Evolutionary conservation across 2,888 invertebrate species (phyloP).

Genomic region (Cloeon dipterum): DNA sequence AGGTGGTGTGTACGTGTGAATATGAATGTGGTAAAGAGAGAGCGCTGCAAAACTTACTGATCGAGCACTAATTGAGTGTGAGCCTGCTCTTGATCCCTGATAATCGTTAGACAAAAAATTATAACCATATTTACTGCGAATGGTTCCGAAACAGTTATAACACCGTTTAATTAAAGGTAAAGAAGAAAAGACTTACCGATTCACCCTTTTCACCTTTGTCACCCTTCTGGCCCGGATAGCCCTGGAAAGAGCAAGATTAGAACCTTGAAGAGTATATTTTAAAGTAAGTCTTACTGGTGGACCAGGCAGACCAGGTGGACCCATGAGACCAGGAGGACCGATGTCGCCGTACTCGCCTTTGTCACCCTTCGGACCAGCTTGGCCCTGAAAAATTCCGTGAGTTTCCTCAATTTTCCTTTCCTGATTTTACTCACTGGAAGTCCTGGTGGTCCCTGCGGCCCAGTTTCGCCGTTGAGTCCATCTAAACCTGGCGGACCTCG

Average conservation of each 20-base stretch:
- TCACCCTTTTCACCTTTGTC: conserved; percentile 85
- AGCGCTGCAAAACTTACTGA: no score
- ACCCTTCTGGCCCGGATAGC: conserved; percentile 73
- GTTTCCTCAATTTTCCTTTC: not conserved
- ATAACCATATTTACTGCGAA: no score
- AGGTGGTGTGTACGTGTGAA: no score
- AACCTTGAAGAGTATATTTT: not conserved
- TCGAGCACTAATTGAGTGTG: no score
- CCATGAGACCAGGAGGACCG: conserved; percentile 83
- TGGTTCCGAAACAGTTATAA: no score
- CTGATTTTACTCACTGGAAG: conserved; percentile 33
- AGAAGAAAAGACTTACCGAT: conserved; percentile 42
- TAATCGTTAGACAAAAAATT: no score
- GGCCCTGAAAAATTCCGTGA: conserved; percentile 29
- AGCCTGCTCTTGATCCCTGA: no score
- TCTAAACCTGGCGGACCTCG: conserved; percentile 50
- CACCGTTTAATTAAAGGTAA: no score
- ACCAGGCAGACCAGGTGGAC: conserved; percentile 58
- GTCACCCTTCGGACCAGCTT: conserved; percentile 65
- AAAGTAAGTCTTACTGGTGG: conserved; percentile 31
- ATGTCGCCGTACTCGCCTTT: conserved; percentile 79
- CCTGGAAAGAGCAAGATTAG: conserved; percentile 20
- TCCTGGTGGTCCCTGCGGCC: conserved; percentile 72
- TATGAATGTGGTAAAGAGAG: no score
- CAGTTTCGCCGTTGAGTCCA: conserved; percentile 54